Percentiles rank a stretch among this genome's conserved stretches.
Evolutionary conservation across 2,888 invertebrate species (phyloP).

Genomic region (Melangyna quadrimaculata): DNA sequence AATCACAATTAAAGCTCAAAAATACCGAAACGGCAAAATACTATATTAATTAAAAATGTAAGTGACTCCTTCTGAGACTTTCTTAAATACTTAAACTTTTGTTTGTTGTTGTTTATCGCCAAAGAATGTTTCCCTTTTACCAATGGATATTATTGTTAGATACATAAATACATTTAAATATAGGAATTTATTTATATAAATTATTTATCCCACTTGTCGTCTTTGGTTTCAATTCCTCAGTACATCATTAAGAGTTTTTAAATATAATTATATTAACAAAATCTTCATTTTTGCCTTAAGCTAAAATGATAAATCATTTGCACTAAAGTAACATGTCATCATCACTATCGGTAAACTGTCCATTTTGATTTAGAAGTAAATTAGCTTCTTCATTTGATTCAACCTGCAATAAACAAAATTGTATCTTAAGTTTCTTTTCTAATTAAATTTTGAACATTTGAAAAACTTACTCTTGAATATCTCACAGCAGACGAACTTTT

Average conservation of each 20-base stretch:
- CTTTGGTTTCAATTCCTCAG: slow-evolving; percentile 60
- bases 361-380: slow-evolving; percentile 78
- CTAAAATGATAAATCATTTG: slow-evolving; percentile 10
- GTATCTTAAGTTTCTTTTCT: background rate
- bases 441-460: background rate
- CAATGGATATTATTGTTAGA: background rate
- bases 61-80: slow-evolving; percentile 29
- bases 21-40: slow-evolving; percentile 68
- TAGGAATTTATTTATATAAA: slow-evolving; percentile 42
- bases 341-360: slow-evolving; percentile 79
- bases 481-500: slow-evolving; percentile 76
- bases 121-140: slow-evolving; percentile 7
- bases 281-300: background rate
- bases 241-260: background rate
- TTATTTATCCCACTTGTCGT: slow-evolving; percentile 37
- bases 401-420: slow-evolving; percentile 74
- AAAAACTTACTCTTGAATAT: slow-evolving; percentile 77
- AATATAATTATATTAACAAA: slow-evolving; percentile 29
- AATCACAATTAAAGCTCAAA: slow-evolving; percentile 72
- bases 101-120: background rate
- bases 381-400: slow-evolving; percentile 79
- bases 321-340: slow-evolving; percentile 79
- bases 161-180: slow-evolving; percentile 15
- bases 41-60: slow-evolving; percentile 12
- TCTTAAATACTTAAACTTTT: slow-evolving; percentile 14